Percentiles rank a stretch among this genome's conserved stretches.
Evolutionary conservation across 2,113 vertebrate species (phyloP).

Genomic region (Cichladusa arquata): DNA sequence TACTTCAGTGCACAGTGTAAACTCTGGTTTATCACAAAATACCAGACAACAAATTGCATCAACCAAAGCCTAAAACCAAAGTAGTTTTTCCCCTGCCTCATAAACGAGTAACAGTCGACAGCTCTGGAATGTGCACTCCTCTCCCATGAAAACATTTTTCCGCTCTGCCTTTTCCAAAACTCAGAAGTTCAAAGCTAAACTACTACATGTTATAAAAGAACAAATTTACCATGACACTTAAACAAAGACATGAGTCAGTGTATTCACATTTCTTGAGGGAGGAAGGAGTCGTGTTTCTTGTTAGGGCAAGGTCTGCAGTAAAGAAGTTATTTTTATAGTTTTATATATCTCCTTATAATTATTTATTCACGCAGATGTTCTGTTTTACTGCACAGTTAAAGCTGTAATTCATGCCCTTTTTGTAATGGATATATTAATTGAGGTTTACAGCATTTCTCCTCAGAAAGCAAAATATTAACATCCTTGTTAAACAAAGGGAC

Average conservation of each 20-base stretch:
- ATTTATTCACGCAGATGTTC: not conserved
- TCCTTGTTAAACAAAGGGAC: not conserved
- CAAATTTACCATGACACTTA: constrained; percentile 75
- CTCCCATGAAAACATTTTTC: constrained; percentile 75
- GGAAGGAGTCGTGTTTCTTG: constrained; percentile 67
- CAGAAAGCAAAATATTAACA: constrained; percentile 41
- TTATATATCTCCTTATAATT: constrained; percentile 51
- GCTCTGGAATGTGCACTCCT: constrained; percentile 65
- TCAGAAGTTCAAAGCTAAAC: constrained; percentile 75
- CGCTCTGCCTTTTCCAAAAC: constrained; percentile 71
- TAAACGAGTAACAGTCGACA: constrained; percentile 54
- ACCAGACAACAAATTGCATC: constrained; percentile 51
- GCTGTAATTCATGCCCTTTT: not conserved
- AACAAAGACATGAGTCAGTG: constrained; percentile 73
- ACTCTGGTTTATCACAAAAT: constrained; percentile 34
- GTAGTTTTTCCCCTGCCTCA: not conserved
- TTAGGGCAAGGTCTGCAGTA: constrained; percentile 61
- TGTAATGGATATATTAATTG: not conserved
- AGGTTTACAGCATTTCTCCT: not conserved
- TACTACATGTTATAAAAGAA: constrained; percentile 71
- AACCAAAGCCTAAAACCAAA: constrained; percentile 2
- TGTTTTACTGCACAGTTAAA: not conserved
- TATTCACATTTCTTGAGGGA: constrained; percentile 67
- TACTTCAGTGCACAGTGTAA: constrained; percentile 22
- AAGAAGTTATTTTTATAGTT: constrained; percentile 53